Conservation (phyloP, 2,797 vertebrate genomes). For the Choloepus didactylus region DNA sequence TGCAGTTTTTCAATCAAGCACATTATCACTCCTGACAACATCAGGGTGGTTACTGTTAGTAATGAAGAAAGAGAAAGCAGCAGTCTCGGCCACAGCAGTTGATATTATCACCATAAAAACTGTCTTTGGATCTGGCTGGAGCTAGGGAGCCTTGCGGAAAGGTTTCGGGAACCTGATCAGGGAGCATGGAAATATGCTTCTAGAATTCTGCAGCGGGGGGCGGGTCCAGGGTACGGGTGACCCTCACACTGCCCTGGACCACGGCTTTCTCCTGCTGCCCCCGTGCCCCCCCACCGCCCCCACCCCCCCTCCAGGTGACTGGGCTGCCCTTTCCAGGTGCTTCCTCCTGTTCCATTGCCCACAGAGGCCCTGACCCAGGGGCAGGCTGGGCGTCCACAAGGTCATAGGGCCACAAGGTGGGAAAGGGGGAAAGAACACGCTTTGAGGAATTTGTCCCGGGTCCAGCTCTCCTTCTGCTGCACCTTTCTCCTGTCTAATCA, state of each 20-base stretch:
- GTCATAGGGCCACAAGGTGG: too few species aligned
- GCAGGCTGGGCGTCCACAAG: accelerated
- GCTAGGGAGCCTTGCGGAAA: not conserved
- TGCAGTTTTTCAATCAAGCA: not conserved
- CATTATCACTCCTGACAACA: not conserved
- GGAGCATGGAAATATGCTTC: not conserved
- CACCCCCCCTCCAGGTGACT: not conserved
- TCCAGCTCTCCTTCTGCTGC: not conserved
- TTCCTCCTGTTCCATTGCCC: not conserved
- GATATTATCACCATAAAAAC: not conserved
- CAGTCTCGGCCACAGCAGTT: not conserved
- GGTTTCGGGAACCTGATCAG: not conserved
- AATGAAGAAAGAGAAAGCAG: not conserved
- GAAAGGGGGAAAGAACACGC: accelerated
- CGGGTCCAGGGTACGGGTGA: not conserved
- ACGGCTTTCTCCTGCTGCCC: not conserved
- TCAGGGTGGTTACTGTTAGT: not conserved
- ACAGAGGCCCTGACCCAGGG: not conserved
- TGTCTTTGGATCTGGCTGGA: not conserved
- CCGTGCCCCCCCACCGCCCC: not conserved
- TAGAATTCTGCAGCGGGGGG: not conserved
- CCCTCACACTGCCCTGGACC: accelerated
- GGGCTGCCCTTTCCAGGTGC: not conserved
- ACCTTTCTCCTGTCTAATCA: not conserved
- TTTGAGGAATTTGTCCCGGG: not conserved